Evolutionary conservation across 2,113 vertebrate species (phyloP).

Genomic region (Rhipidura dahli): DNA sequence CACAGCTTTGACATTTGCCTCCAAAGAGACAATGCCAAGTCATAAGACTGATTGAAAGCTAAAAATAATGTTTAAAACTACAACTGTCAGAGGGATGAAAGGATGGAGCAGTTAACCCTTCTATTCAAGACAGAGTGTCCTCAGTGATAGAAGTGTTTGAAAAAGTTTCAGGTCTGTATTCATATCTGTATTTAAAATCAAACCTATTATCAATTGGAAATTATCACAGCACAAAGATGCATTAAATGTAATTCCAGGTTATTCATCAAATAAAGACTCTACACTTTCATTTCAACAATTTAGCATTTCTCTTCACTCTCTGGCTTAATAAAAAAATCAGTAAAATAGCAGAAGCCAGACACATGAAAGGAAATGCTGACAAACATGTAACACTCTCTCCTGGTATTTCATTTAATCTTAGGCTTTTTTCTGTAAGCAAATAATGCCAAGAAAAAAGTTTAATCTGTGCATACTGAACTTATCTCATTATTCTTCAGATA

Average conservation of each 20-base stretch:
- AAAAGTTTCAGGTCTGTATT: background rate
- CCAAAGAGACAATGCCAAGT: background rate
- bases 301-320: background rate
- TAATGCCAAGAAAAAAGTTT: background rate
- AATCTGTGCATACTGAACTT: background rate
- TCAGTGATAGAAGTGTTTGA: background rate
- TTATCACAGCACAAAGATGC: background rate
- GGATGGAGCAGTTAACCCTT: background rate
- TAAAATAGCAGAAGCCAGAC: background rate
- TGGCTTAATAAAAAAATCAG: background rate
- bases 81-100: background rate
- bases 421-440: background rate
- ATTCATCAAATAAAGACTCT: background rate
- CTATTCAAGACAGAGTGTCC: background rate
- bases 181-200: background rate
- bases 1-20: background rate
- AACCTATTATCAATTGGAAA: background rate
- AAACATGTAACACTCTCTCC: background rate
- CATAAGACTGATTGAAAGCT: background rate
- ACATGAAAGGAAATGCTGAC: slow-evolving; percentile 28
- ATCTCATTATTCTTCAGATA: background rate
- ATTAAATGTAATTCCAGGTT: background rate
- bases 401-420: background rate
- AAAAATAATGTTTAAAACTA: background rate
- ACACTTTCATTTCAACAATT: background rate